A percentile compares a stretch with the other conserved stretches of the same genome.
phyloP scores from a whole-genome alignment of 1,140 invertebrate species.

The Leptinotarsa undecemlineata region DNA sequence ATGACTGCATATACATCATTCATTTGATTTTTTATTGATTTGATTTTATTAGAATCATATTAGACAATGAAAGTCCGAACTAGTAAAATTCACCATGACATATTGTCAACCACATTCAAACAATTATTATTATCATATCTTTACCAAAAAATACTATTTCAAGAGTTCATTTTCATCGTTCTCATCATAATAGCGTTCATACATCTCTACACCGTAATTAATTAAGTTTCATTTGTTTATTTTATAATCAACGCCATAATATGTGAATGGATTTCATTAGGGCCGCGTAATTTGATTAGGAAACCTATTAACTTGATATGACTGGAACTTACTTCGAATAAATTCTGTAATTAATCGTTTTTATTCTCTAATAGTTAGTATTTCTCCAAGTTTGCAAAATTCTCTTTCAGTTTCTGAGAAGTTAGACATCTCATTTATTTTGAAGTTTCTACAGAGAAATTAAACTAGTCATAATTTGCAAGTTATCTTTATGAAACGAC shows the following conservation, averaged over 20 bases:
- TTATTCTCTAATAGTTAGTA: slow-evolving; percentile 38
- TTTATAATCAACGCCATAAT: slow-evolving; percentile 52
- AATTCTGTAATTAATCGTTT: slow-evolving; percentile 46
- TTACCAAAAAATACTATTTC: no score
- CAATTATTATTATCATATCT: no score
- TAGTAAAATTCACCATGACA: no score
- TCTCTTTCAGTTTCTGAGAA: slow-evolving; percentile 31
- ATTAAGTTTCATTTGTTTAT: slow-evolving; percentile 51
- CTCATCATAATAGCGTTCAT: neutral
- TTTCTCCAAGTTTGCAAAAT: slow-evolving; percentile 30
- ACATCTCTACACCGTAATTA: slow-evolving; percentile 40
- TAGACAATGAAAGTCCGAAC: no score
- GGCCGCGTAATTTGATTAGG: slow-evolving; percentile 50
- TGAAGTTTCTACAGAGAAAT: slow-evolving; percentile 40
- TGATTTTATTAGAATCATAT: no score
- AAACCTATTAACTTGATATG: slow-evolving; percentile 45
- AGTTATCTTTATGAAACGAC: slow-evolving; percentile 34
- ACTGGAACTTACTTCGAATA: slow-evolving; percentile 39
- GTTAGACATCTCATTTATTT: slow-evolving; percentile 43
- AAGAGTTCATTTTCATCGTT: neutral
- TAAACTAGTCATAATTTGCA: slow-evolving; percentile 41
- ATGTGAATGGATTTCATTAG: slow-evolving; percentile 51
- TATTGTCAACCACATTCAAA: no score
- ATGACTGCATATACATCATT: no score
- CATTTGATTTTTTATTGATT: no score